Conservation (phyloP, 2,797 vertebrate species). For the Mus spretus region DNA sequence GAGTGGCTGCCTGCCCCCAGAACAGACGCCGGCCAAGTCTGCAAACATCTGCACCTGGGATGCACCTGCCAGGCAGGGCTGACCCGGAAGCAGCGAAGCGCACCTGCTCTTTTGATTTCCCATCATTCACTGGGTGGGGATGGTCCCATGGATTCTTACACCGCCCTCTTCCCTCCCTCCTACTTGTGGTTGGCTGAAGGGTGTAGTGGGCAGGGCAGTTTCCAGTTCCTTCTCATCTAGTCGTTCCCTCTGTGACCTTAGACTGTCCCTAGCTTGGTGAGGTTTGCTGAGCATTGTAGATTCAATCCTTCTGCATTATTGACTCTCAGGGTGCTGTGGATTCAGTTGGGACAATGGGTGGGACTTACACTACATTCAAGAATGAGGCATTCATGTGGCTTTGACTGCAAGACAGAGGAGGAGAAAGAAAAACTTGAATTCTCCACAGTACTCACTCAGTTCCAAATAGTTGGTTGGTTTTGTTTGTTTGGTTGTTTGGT, state of each 20-base stretch:
- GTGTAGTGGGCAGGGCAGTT: neutral
- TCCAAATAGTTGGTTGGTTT: neutral
- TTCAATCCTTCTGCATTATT: neutral
- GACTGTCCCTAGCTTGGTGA: neutral
- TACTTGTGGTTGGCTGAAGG: neutral
- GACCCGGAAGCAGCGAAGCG: conserved; percentile 59
- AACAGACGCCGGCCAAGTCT: conserved; percentile 48
- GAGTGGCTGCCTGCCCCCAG: conserved; percentile 54
- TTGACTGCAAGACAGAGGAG: neutral
- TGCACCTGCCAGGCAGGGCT: conserved; percentile 74
- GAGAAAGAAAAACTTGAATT: neutral
- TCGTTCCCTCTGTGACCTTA: neutral
- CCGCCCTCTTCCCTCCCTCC: neutral
- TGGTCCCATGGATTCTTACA: neutral
- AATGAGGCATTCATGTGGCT: neutral
- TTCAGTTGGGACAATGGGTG: neutral
- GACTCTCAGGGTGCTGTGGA: neutral
- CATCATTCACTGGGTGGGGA: neutral
- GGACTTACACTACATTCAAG: neutral
- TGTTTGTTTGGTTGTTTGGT: neutral
- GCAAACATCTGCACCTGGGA: conserved; percentile 80
- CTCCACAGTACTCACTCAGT: neutral
- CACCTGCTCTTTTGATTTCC: conserved; percentile 73
- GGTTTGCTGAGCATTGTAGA: neutral
- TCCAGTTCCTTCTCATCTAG: neutral